phyloP scores from a whole-genome alignment of 35 echinoderm and acorn worm genomes.

The Stichopus chloronotus region DNA sequence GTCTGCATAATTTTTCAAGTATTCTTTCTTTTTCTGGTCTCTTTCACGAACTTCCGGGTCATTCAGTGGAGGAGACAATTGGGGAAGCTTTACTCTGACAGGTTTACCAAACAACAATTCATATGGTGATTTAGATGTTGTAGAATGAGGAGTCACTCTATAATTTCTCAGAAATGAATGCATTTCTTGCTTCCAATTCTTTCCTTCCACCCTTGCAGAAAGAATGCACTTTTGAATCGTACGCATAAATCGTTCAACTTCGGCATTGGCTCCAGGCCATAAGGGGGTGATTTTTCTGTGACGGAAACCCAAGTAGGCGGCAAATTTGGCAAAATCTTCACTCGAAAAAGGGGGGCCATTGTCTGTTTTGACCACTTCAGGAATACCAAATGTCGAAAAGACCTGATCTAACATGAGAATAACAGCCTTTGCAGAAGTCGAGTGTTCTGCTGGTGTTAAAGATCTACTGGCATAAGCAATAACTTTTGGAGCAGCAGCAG shows the following conservation, averaged over 20 bases:
- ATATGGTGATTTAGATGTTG: slow-evolving; percentile 39
- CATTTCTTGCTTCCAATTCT: slow-evolving; percentile 73
- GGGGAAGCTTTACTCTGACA: slow-evolving; percentile 8
- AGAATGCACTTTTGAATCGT: slow-evolving; percentile 44
- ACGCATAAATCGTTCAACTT: slow-evolving; percentile 73
- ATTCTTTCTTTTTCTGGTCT: neutral
- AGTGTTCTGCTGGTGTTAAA: slow-evolving; percentile 63
- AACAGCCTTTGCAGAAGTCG: slow-evolving; percentile 67
- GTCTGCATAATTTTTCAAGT: slow-evolving; percentile 51
- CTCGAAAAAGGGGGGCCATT: slow-evolving; percentile 70
- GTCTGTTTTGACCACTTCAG: slow-evolving; percentile 58
- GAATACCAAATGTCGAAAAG: slow-evolving; percentile 59
- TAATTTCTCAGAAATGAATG: slow-evolving; percentile 60
- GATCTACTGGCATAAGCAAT: slow-evolving; percentile 63
- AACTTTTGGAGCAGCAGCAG: neutral
- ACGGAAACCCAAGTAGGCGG: too few species aligned
- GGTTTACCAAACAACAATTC: slow-evolving; percentile 49
- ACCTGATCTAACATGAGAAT: slow-evolving; percentile 60
- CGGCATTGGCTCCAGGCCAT: slow-evolving; percentile 76
- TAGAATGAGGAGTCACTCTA: slow-evolving; percentile 71
- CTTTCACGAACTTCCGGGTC: too few species aligned
- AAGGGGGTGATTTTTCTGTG: too few species aligned
- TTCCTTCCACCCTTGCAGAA: slow-evolving; percentile 35
- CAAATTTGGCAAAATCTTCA: too few species aligned
- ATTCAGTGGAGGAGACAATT: too few species aligned